Percentiles rank a stretch among this genome's conserved stretches.
phyloP scores from a whole-genome alignment of 2,113 vertebrate genomes.

The Collichthys lucidus region DNA sequence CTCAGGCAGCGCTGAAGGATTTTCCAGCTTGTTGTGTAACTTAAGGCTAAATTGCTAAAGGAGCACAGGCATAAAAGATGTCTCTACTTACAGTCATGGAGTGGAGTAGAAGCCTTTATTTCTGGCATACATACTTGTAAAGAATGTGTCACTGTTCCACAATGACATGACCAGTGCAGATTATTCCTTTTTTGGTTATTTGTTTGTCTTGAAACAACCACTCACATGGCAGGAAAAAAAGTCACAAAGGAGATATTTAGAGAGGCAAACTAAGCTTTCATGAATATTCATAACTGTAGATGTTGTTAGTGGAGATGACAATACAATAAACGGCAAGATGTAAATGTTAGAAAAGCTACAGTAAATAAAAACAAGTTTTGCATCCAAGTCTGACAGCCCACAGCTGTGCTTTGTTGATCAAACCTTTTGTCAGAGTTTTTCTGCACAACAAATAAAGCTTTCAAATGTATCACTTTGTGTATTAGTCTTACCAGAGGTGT shows the following conservation, averaged over 20 bases:
- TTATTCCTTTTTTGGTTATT: neutral
- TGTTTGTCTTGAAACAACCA: neutral
- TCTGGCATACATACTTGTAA: neutral
- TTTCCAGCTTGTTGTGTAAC: conserved; percentile 18
- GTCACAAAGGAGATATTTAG: neutral
- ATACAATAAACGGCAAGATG: neutral
- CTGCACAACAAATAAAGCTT: neutral
- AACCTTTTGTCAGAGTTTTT: neutral
- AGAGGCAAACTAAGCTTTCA: neutral
- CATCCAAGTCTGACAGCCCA: neutral
- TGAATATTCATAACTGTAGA: neutral
- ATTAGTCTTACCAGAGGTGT: conserved; percentile 90
- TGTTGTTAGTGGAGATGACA: neutral
- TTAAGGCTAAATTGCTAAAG: neutral
- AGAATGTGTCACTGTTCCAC: neutral
- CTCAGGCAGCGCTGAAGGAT: neutral
- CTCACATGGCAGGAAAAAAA: neutral
- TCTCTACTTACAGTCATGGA: neutral
- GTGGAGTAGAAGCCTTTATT: neutral
- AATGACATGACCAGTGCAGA: neutral
- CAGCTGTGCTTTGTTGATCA: neutral
- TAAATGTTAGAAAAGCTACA: neutral
- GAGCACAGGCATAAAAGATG: neutral
- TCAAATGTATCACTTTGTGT: conserved; percentile 1
- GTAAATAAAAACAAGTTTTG: neutral